Evolutionary conservation across 2,113 vertebrate genomes (phyloP), one percentile per base, ranked within the genome.

Genomic region (Etia nguti): DNA sequence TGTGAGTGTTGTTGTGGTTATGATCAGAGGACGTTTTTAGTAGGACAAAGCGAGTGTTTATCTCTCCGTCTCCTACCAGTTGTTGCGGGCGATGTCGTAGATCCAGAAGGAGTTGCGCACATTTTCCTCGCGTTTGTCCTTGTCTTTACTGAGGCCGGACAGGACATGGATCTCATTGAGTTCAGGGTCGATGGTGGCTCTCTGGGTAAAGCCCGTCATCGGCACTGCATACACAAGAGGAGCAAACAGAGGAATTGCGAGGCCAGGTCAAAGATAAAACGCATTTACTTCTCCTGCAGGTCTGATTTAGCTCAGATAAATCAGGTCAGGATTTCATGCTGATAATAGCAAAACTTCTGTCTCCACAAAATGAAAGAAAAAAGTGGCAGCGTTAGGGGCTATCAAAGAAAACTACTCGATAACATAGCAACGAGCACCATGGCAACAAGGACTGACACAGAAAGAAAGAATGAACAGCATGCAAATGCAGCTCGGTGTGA

Each of bases 101-200:
- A 99, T 99, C 99, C 99, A 99, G 96, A 99, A 99, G 52, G 99
- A 99, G 97, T 99, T 99, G 88, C 98, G 97, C 41, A 99, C 99
- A 4, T 99, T 99, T 94, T 99, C 98, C 92, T 99, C 98, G 0
- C 98, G 95, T 41, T 99, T 99, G 93, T 99, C 99, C 88, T 99
- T 99, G 95, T 99, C 99, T 94, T 99, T 99, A 94, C 99, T 99
- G 83, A 99, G 98, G 82, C 99, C 99, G 1, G 99, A 99, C 85
- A 99, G 96, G 54, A 99, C 99, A 10, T 99, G 98, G 95, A 99
- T 99, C 97, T 99, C 99, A 12, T 99, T 99, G 90, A 99, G 96
- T 80, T 99, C 99, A 0, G 98, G 98, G 95, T 99, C 99, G 68
- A 99, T 99, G 90, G 98, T 99, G 94, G 99, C 99, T 87, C 99